A percentile compares a stretch with the other conserved stretches of the same genome.
phyloP scores from a whole-genome alignment of 2,797 vertebrate genomes.

The Peromyscus aztecus region DNA sequence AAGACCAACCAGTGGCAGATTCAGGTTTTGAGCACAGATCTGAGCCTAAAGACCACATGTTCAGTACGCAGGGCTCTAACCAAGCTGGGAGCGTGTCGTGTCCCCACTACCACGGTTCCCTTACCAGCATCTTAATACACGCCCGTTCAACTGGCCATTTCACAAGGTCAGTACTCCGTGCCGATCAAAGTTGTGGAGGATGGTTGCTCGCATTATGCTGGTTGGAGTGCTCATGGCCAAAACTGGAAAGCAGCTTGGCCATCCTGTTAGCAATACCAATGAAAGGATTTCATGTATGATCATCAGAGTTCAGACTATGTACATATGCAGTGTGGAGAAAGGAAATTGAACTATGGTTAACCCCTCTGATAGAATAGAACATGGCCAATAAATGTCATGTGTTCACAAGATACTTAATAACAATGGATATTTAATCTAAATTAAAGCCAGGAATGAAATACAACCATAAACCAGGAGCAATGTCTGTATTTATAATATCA shows the following conservation, averaged over 20 bases:
- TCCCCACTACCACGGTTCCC: too few species aligned
- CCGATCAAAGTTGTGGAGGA: background rate
- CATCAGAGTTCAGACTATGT: background rate
- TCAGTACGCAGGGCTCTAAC: background rate
- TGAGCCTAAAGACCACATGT: background rate
- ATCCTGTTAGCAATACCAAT: background rate
- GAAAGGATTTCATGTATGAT: slow-evolving; percentile 6
- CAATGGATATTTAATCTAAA: slow-evolving; percentile 24
- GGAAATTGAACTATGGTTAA: background rate
- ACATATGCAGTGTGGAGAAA: background rate
- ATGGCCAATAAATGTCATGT: background rate
- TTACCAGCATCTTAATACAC: too few species aligned
- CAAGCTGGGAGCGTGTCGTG: background rate
- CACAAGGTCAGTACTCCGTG: too few species aligned
- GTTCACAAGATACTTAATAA: slow-evolving; percentile 30
- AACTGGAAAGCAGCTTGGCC: background rate
- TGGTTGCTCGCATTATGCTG: background rate
- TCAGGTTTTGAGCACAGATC: background rate
- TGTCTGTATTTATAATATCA: background rate
- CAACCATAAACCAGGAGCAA: background rate
- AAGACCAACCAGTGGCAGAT: background rate
- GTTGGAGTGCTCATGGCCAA: background rate
- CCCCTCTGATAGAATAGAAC: background rate
- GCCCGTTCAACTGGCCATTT: too few species aligned
- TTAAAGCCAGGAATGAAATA: slow-evolving; percentile 51